Percentiles rank a stretch among this genome's conserved stretches.
Conservation (phyloP, 2,113 vertebrate species). For the Saccopteryx leptura region DNA sequence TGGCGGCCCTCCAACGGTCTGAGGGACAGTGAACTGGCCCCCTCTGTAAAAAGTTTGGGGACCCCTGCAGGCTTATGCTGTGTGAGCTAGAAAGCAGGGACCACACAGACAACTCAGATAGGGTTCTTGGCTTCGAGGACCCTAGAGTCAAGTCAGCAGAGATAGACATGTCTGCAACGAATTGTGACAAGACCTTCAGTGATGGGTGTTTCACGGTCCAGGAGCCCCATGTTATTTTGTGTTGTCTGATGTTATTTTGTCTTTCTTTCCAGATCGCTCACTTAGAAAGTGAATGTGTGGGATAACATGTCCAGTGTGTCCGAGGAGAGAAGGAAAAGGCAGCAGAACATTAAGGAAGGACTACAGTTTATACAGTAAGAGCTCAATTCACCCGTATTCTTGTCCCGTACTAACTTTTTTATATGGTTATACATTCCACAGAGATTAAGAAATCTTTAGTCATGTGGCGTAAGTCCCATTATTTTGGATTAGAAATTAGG, state of each 20-base stretch:
- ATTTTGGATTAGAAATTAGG: neutral
- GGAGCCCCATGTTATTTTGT: neutral
- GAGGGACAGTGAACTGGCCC: too few relatives aligned
- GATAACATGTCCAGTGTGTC: constrained; percentile 95
- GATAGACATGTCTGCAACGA: neutral
- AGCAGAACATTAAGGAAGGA: constrained; percentile 96
- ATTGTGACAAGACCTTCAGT: neutral
- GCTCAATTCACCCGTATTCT: neutral
- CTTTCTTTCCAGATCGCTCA: constrained; percentile 89
- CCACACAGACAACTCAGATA: fast-evolving
- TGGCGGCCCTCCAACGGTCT: too few relatives aligned
- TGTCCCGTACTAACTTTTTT: fast-evolving
- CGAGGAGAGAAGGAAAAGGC: constrained; percentile 94
- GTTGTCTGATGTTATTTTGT: neutral
- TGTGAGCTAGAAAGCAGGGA: fast-evolving
- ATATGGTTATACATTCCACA: neutral
- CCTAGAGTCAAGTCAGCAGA: neutral
- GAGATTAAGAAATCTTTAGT: neutral
- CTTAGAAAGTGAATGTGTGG: constrained; percentile 85
- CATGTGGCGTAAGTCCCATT: neutral
- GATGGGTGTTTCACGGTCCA: neutral
- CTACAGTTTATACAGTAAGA: constrained; percentile 98
- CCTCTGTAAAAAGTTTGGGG: too few relatives aligned
- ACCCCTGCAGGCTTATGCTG: too few relatives aligned
- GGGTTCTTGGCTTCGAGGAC: neutral